A percentile compares a stretch with the other conserved stretches of the same genome.
Evolutionary conservation across 2,797 vertebrate species (phyloP).

Genomic region (Chaetodon trifasciatus): DNA sequence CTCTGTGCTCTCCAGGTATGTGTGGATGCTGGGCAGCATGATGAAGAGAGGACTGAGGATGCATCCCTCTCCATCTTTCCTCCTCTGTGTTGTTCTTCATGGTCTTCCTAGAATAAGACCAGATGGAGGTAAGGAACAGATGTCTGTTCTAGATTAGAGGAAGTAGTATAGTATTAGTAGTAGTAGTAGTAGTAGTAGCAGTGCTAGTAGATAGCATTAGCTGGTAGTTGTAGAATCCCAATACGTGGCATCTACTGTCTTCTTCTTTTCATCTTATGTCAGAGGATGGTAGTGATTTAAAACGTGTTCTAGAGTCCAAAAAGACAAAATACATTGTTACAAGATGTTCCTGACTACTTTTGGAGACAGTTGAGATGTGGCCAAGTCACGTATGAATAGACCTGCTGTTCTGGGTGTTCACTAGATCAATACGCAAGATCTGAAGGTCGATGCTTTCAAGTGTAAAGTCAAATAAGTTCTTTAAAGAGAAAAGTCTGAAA

Average conservation of each 20-base stretch:
- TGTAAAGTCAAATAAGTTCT: not conserved
- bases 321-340: not conserved
- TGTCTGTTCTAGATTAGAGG: not conserved
- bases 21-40: slow-evolving; percentile 91
- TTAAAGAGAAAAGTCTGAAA: not conserved
- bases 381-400: not conserved
- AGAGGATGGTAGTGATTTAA: not conserved
- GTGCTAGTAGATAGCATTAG: not conserved
- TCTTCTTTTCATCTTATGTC: not conserved
- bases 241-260: not conserved
- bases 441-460: not conserved
- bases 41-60: slow-evolving; percentile 90
- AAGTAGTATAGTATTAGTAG: not conserved
- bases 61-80: slow-evolving; percentile 88
- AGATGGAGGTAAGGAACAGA: slow-evolving; percentile 85
- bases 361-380: not conserved
- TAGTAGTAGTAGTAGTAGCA: not conserved
- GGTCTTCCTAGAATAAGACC: slow-evolving; percentile 87
- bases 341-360: not conserved
- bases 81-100: slow-evolving; percentile 91
- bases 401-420: not conserved
- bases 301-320: not conserved
- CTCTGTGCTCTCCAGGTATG: slow-evolving; percentile 85
- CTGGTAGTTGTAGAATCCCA: not conserved
- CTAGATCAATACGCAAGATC: not conserved